Evolutionary conservation across 1,140 invertebrate species (phyloP).

Genomic region (Hetaerina americana): DNA sequence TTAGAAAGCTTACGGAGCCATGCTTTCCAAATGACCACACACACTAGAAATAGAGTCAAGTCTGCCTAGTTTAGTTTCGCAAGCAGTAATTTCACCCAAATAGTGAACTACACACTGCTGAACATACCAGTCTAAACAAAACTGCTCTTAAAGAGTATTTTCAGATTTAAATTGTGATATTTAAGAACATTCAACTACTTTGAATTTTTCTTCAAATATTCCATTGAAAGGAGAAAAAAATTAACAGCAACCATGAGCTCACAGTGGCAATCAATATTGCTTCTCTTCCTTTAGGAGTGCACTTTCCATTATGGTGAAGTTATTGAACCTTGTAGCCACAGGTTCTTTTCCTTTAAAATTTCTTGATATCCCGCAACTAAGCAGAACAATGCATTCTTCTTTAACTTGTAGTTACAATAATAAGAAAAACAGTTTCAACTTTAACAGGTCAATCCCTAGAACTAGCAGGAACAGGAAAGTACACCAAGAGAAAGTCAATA

Average conservation of each 20-base stretch:
- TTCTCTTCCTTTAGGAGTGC: neutral
- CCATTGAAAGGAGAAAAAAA: conserved; percentile 10
- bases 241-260: conserved; percentile 11
- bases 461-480: conserved; percentile 18
- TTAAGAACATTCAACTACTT: conserved; percentile 16
- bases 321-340: neutral
- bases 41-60: conserved; percentile 9
- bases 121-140: conserved; percentile 18
- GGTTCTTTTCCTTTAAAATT: neutral
- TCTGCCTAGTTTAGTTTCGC: neutral
- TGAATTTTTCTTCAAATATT: conserved; percentile 5
- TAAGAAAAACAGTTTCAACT: conserved; percentile 17
- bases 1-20: neutral
- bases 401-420: neutral
- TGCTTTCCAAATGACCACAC: neutral
- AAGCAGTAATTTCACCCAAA: conserved; percentile 9
- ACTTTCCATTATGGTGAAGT: neutral
- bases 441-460: conserved; percentile 13
- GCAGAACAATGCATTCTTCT: neutral
- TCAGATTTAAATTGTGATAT: neutral
- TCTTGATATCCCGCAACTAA: neutral
- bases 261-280: conserved; percentile 6
- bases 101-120: conserved; percentile 14
- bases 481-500: conserved; percentile 18
- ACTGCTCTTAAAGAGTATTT: conserved; percentile 12